These are phyloP conservation scores for Haliclona indistincta DNA, from an alignment of 37 sponge, comb jelly and placozoan species.

Conservation along the genomic window DNA sequence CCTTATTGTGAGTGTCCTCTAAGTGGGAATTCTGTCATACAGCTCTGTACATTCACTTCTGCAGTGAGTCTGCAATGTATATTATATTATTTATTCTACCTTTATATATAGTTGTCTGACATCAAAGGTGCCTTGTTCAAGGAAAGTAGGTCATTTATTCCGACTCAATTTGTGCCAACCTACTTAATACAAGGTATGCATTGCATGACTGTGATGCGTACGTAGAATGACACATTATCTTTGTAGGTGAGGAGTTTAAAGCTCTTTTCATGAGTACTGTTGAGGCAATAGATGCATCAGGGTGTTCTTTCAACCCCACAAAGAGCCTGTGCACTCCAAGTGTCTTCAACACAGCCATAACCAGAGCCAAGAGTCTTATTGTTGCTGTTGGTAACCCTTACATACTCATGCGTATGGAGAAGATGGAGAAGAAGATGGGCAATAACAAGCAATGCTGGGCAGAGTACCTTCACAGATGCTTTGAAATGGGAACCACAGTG, in stretches of 20 bases:
- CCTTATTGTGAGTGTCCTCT: no score
- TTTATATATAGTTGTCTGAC: no score
- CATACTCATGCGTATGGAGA: slow-evolving; percentile 34
- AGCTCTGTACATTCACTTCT: no score
- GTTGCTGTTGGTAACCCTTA: slow-evolving; percentile 67
- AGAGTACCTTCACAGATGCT: slow-evolving; percentile 36
- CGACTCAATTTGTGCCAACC: no score
- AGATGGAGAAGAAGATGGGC: slow-evolving; percentile 1
- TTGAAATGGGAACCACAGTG: slow-evolving; percentile 27
- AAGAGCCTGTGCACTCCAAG: slow-evolving; percentile 68
- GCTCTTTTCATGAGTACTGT: slow-evolving; percentile 66
- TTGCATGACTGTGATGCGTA: no score
- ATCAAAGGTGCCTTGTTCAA: no score
- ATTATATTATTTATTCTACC: no score
- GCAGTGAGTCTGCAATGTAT: no score
- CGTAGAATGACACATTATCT: no score
- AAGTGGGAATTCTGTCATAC: no score
- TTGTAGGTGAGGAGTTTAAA: slow-evolving; percentile 57
- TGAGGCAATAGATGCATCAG: slow-evolving; percentile 36
- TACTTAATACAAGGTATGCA: background rate
- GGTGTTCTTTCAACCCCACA: slow-evolving; percentile 48
- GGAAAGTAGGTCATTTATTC: no score
- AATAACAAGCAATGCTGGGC: slow-evolving; percentile 55
- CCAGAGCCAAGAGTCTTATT: slow-evolving; percentile 63
- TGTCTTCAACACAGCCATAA: slow-evolving; percentile 80